phyloP scores from a whole-genome alignment of 2,888 invertebrate genomes.

The Cremastinae sp. region DNA sequence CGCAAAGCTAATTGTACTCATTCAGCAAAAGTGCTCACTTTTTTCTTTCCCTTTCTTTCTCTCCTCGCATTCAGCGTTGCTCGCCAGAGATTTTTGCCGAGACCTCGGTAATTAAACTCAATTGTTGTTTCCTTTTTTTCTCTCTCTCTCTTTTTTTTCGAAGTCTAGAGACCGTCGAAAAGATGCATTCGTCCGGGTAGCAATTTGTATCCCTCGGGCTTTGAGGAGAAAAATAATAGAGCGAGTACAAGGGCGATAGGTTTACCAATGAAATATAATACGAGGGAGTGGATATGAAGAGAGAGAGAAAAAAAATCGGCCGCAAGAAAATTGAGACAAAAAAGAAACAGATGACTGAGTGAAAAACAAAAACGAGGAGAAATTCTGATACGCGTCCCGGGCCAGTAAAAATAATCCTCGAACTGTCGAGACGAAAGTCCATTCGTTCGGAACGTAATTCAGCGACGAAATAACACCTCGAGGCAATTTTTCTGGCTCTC shows the following conservation, averaged over 20 bases:
- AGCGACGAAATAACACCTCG: slow-evolving; percentile 4
- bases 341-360: slow-evolving; percentile 2
- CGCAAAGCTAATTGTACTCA: slow-evolving; percentile 48
- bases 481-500: background rate
- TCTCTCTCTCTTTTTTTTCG: background rate
- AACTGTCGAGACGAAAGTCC: slow-evolving; percentile 28
- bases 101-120: slow-evolving; percentile 12
- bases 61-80: slow-evolving; percentile 17
- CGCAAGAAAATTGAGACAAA: background rate
- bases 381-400: slow-evolving; percentile 9
- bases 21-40: slow-evolving; percentile 30
- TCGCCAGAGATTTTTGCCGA: slow-evolving; percentile 19
- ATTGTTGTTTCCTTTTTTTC: slow-evolving; percentile 14
- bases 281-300: background rate
- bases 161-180: background rate
- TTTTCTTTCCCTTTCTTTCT: slow-evolving; percentile 4
- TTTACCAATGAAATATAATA: slow-evolving; percentile 19
- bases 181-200: slow-evolving; percentile 7
- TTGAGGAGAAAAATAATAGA: slow-evolving; percentile 18
- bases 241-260: background rate
- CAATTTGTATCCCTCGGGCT: slow-evolving; percentile 19
- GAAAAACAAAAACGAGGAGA: background rate
- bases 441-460: slow-evolving; percentile 20
- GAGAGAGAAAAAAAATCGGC: background rate
- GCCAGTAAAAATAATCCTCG: slow-evolving; percentile 24